A percentile compares a stretch with the other conserved stretches of the same genome.
These are phyloP conservation scores for Sarcophaga carnaria DNA, from an alignment of 2,888 invertebrate species.

Conservation along the genomic window DNA sequence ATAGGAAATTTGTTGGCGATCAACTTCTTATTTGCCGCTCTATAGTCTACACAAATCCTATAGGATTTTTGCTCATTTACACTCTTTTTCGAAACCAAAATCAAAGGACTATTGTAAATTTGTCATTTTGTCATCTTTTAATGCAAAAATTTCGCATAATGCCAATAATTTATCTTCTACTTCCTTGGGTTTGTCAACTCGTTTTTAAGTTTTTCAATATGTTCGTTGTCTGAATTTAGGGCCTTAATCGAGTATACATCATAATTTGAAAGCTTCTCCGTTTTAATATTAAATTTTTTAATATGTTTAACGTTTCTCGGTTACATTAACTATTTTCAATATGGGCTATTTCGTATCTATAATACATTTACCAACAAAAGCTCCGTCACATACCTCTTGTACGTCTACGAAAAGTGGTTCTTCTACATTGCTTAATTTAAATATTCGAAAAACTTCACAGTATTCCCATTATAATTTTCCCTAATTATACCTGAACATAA, in stretches of 20 bases:
- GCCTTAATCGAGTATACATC: constrained; percentile 18
- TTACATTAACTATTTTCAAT: background rate
- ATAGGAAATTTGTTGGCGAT: background rate
- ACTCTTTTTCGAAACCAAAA: background rate
- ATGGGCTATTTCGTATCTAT: background rate
- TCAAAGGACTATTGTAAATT: background rate
- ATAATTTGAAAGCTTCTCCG: constrained; percentile 15
- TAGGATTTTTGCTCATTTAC: background rate
- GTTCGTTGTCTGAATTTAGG: background rate
- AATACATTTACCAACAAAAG: background rate
- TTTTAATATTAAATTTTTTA: background rate
- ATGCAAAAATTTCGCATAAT: constrained; percentile 41
- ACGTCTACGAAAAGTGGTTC: background rate
- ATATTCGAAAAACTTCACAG: background rate
- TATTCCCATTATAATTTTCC: too few species aligned
- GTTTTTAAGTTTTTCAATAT: background rate
- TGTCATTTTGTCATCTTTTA: constrained; percentile 39
- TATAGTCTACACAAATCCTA: constrained; percentile 25
- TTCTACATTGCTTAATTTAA: background rate
- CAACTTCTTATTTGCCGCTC: constrained; percentile 6
- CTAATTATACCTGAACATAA: too few species aligned
- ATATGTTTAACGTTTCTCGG: background rate
- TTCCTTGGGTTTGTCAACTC: background rate
- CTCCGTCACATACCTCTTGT: background rate
- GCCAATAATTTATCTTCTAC: constrained; percentile 8